Percentiles rank a stretch among this genome's conserved stretches.
phyloP scores from a whole-genome alignment of 37 sponge, comb jelly and placozoan species.

The Cladorhizidae sp. region DNA sequence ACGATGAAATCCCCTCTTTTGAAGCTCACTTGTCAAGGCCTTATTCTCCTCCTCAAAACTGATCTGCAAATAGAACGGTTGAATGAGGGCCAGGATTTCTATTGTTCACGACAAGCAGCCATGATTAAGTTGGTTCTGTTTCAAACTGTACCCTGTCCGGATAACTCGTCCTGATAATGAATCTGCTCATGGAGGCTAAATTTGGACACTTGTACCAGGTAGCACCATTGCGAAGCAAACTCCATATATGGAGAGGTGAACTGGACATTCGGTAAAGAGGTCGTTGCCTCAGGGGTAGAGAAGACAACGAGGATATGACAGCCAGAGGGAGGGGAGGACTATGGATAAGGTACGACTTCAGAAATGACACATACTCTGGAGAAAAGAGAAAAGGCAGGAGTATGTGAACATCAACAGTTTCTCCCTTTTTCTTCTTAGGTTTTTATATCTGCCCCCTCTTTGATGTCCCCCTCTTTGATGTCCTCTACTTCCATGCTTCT shows the following conservation, averaged over 20 bases:
- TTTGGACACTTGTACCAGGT: constrained; percentile 2
- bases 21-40: neutral
- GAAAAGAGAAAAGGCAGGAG: neutral
- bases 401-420: too few species aligned
- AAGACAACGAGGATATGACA: neutral
- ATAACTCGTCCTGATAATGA: neutral
- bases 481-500: too few species aligned
- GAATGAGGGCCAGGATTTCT: too few species aligned
- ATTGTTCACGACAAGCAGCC: too few species aligned
- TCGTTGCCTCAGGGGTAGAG: constrained; percentile 34
- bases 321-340: constrained; percentile 1
- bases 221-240: neutral
- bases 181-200: neutral
- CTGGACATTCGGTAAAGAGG: neutral
- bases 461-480: too few species aligned
- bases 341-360: constrained; percentile 1
- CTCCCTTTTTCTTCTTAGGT: too few species aligned
- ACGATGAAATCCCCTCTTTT: neutral
- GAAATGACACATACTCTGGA: constrained; percentile 26
- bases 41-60: neutral
- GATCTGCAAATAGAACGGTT: neutral
- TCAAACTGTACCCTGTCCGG: neutral
- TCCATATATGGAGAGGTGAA: constrained; percentile 21
- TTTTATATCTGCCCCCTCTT: too few species aligned
- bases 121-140: too few species aligned